A percentile compares a stretch with the other conserved stretches of the same genome.
Evolutionary conservation across 2,888 invertebrate genomes (phyloP).

Genomic region (Gandaritis pyraliata): DNA sequence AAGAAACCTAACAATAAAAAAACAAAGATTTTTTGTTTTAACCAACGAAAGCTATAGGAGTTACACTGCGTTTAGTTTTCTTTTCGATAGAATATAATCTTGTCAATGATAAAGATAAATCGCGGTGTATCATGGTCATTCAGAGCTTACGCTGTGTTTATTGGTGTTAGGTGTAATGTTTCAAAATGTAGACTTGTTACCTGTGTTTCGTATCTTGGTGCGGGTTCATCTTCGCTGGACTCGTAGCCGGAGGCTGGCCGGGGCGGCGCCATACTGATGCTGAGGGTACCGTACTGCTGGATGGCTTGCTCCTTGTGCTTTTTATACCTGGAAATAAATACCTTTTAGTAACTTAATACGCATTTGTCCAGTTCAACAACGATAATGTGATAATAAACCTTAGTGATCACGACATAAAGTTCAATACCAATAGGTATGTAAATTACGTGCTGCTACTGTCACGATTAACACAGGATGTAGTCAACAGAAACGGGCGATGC

Average conservation of each 20-base stretch:
- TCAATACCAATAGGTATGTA: constrained; percentile 91
- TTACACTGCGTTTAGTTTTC: no score
- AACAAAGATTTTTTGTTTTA: no score
- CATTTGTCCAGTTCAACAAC: not conserved
- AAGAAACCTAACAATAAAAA: no score
- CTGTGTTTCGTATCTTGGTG: constrained; percentile 98
- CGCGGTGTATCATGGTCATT: no score
- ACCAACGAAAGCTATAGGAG: no score
- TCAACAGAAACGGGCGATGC: constrained; percentile 67
- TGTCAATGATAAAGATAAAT: no score
- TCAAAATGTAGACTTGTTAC: no score
- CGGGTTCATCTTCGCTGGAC: constrained; percentile 87
- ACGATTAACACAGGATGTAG: constrained; percentile 88
- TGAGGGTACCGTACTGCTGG: constrained; percentile 86
- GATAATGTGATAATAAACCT: not conserved
- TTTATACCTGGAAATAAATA: constrained; percentile 87
- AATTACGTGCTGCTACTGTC: constrained; percentile 93
- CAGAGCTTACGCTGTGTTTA: no score
- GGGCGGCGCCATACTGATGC: constrained; percentile 74
- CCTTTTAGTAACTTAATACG: not conserved
- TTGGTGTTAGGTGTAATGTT: no score
- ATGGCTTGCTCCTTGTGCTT: constrained; percentile 93
- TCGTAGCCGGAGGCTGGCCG: constrained; percentile 79
- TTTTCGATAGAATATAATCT: no score
- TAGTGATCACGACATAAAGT: not conserved